Percentiles rank a stretch among this genome's conserved stretches.
Conservation (phyloP, 2,113 vertebrate species). For the Sylvietta virens region DNA sequence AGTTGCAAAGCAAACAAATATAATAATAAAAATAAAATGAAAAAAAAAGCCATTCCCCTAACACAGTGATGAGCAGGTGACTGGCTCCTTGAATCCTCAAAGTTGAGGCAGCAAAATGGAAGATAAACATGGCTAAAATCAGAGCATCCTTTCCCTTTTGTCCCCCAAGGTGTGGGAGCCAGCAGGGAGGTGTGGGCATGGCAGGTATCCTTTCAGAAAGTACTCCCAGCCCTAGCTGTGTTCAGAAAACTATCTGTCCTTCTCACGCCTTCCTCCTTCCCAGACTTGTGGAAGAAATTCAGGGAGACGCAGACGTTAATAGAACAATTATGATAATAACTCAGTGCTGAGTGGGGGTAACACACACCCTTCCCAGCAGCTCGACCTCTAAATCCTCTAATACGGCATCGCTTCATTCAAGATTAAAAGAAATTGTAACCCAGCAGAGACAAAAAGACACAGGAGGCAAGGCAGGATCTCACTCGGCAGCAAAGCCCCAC, state of each 20-base stretch:
- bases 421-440: constrained; percentile 32
- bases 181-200: background rate
- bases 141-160: constrained; percentile 23
- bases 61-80: background rate
- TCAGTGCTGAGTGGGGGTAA: background rate
- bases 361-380: background rate
- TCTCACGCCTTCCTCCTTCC: background rate
- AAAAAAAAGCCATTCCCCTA: background rate
- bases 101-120: constrained; percentile 27
- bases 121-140: background rate
- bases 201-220: constrained; percentile 2
- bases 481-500: constrained; percentile 12
- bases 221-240: background rate
- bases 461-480: constrained; percentile 31
- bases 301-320: background rate
- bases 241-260: constrained; percentile 14
- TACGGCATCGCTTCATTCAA: background rate
- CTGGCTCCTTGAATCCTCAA: background rate
- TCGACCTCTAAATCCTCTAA: constrained; percentile 39
- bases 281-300: constrained; percentile 25
- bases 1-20: constrained; percentile 24
- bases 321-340: constrained; percentile 36
- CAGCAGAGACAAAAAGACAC: constrained; percentile 52
- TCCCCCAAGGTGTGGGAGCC: background rate
- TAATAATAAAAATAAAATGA: background rate